phyloP scores from a whole-genome alignment of 1,140 invertebrate species.

The Chionoecetes opilio region DNA sequence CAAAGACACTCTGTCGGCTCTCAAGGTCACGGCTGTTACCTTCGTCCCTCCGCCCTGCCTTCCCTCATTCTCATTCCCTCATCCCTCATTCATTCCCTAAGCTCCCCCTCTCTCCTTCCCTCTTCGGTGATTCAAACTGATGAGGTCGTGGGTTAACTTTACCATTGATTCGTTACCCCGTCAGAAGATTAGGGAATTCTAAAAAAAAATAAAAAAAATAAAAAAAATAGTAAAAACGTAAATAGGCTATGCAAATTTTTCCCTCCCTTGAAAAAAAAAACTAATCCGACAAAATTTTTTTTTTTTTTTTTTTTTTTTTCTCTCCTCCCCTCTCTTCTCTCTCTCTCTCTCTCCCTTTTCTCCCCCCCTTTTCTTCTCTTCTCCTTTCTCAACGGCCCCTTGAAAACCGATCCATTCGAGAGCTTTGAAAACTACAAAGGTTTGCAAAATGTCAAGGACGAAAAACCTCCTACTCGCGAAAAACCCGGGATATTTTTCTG shows the following conservation, averaged over 20 bases:
- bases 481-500: too few species aligned
- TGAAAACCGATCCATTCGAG: too few species aligned
- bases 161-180: neutral
- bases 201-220: neutral
- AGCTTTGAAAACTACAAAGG: too few species aligned
- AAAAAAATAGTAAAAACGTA: neutral
- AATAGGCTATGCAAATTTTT: too few species aligned
- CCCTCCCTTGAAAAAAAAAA: too few species aligned
- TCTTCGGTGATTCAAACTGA: neutral
- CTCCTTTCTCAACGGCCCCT: neutral
- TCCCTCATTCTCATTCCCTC: neutral
- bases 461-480: too few species aligned
- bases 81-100: neutral
- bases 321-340: neutral
- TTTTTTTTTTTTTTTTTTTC: neutral
- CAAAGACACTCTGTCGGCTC: neutral
- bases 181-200: neutral
- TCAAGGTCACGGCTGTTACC: neutral
- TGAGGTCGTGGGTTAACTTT: too few species aligned
- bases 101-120: too few species aligned
- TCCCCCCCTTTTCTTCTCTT: neutral
- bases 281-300: too few species aligned
- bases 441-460: too few species aligned
- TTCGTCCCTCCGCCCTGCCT: neutral
- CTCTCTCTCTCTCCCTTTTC: neutral